Evolutionary conservation across 2,113 vertebrate species (phyloP), one percentile per base, ranked within the genome.

Genomic region (Arenaria interpres): DNA sequence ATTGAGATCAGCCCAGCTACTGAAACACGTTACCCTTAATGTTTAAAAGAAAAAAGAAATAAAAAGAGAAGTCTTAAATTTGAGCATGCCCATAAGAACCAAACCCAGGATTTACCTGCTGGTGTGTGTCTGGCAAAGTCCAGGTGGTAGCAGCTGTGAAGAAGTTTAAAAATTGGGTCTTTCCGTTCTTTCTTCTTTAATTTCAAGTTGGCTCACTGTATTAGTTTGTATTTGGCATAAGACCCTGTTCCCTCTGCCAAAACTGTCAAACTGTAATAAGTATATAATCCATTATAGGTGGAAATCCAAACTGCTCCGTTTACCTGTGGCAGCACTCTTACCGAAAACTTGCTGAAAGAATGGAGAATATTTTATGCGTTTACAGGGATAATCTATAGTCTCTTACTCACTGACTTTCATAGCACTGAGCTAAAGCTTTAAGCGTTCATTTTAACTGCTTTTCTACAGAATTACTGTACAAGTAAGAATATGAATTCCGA

Each of bases 61-160:
- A 46, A 35, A 75, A 64, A 30, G 35, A 22, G 8, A 10, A 13
- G 3, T 25, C 33, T 76, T 67, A 68, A 57, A 35, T 69, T 63
- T 22, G 21, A 53, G 37, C 0, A 0, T 48, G 27, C 35, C 43
- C 3, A 1, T 64, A 33, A 73, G 45, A 85, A 23, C 30, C 20
- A 43, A 85, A 76, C 1, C 16, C 35, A 21, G 0, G 0, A 2
- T 68, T 69, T 69, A 18, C 45, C 35, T 89, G 5, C 39, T n/a
- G 20, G 33, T 0, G 0, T 7, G 12, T 43, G 20, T 68, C 50
- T 80, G 48, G 39, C 53, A 37, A 76, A 92, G 35, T 57, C 9
- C 23, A 60, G 30, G 39, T 60, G 27, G 43, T 48, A 64, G 73
- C 73, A 81, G 50, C 45, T 84, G 30, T 66, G 63, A 73, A 80